phyloP scores from a whole-genome alignment of 1,140 invertebrate species.

The Hyles vespertilio region DNA sequence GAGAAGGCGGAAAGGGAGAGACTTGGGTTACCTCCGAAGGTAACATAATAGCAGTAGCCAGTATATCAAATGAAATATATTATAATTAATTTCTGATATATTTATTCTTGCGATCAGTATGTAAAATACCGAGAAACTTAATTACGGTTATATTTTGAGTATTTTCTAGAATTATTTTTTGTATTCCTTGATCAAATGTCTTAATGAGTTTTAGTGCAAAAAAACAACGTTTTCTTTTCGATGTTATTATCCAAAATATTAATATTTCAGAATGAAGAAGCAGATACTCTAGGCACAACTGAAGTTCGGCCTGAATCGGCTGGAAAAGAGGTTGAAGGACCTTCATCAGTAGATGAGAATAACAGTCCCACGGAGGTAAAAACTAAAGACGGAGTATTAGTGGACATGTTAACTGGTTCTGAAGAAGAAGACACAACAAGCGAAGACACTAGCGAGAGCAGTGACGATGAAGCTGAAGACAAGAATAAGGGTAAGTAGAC shows the following conservation, averaged over 20 bases:
- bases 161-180: too few species aligned
- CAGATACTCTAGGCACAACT: not conserved
- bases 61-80: too few species aligned
- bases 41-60: constrained; percentile 9
- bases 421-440: constrained; percentile 53
- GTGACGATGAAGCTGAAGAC: constrained; percentile 29
- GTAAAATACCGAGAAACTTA: too few species aligned
- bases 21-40: constrained; percentile 33
- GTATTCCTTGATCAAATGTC: too few species aligned
- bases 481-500: constrained; percentile 16
- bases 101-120: too few species aligned
- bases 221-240: too few species aligned
- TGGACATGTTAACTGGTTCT: constrained; percentile 51
- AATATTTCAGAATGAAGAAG: not conserved
- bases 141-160: too few species aligned
- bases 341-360: constrained; percentile 22
- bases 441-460: constrained; percentile 43
- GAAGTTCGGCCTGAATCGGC: constrained; percentile 2
- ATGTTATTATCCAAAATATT: not conserved
- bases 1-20: constrained; percentile 51
- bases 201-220: too few species aligned
- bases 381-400: constrained; percentile 36
- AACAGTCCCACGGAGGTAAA: constrained; percentile 22
- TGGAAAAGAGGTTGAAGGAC: constrained; percentile 16
- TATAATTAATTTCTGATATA: too few species aligned